Base-by-base conservation (phyloP, 2,797 vertebrate species). In the Clarias fuscus region DNA sequence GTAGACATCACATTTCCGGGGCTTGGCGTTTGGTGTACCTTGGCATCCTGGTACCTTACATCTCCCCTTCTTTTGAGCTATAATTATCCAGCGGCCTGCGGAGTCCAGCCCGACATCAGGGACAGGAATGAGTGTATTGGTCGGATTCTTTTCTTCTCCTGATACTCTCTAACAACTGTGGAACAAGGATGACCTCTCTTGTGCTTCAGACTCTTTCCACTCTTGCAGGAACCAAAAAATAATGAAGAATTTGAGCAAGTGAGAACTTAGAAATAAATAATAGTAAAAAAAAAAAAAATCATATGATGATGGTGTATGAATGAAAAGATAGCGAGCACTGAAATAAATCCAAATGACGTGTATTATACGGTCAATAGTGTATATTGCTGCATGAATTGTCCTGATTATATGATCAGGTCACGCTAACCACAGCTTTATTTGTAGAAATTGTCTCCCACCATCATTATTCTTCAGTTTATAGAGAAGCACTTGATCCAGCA, bases 41-140 rank as follows among this genome's bases (percentile, higher is more conserved):
- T 61, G 86, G 85, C 76, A 78, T 53, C 76, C 73, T 86, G 85
- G 82, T 82, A 88, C 82, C 68, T 71, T 86, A 56, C 83, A 84
- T 70, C 85, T 85, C 77, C 83, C 85, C 82, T 86, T 86, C 84
- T 86, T 88, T 61, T 88, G 53, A 82, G 59, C 61, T 77, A 82
- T 88, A 70, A 85, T 80, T 33, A 81, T 53, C 48, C 48, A 53
- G 48, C 11, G 2, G 48, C 48, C 48, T 53, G 48, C 13, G 48
- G 48, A 53, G 48, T 53, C 48, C 48, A 53, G 48, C 10, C 48
- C 48, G 48, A 53, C 48, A 53, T 53, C 48, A 53, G 48, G 48
- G 48, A 53, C 48, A 53, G 11, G 48, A 13, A 53, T 53, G 48
- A 53, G 48, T 53, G 48, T 53, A 53, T 11, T 53, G 48, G 11